phyloP scores from a whole-genome alignment of 2,797 vertebrate genomes.

The Dryobates pubescens region DNA sequence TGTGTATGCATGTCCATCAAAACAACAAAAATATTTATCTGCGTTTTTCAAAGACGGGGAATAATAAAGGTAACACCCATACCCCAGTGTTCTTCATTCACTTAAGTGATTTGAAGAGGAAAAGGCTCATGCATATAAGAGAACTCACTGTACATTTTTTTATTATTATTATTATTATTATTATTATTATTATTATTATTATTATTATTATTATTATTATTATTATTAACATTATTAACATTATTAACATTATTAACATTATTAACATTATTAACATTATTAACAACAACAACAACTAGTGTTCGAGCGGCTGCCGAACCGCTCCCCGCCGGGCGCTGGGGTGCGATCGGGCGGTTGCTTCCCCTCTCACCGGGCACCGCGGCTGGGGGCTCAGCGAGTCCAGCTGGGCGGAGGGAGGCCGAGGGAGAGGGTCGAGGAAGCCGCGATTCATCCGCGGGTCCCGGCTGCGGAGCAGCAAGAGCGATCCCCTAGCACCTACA shows the following conservation, averaged over 20 bases:
- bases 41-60: not conserved
- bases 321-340: not conserved
- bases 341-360: not conserved
- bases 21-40: conserved; percentile 15
- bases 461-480: not conserved
- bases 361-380: not conserved
- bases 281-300: not conserved
- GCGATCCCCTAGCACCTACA: not conserved
- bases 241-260: too few species aligned
- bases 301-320: not conserved
- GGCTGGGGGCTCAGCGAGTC: not conserved
- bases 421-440: not conserved
- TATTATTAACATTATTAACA: not conserved
- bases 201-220: not conserved
- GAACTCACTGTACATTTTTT: not conserved
- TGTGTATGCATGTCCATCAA: not conserved
- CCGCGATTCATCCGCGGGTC: not conserved
- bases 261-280: too few species aligned
- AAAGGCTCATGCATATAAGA: not conserved
- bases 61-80: not conserved
- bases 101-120: conserved; percentile 31
- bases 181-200: not conserved
- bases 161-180: not conserved
- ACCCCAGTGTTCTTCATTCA: conserved; percentile 34
- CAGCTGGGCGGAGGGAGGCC: not conserved